Conservation (phyloP, 2,888 invertebrate genomes). For the Drosophila birchii region DNA sequence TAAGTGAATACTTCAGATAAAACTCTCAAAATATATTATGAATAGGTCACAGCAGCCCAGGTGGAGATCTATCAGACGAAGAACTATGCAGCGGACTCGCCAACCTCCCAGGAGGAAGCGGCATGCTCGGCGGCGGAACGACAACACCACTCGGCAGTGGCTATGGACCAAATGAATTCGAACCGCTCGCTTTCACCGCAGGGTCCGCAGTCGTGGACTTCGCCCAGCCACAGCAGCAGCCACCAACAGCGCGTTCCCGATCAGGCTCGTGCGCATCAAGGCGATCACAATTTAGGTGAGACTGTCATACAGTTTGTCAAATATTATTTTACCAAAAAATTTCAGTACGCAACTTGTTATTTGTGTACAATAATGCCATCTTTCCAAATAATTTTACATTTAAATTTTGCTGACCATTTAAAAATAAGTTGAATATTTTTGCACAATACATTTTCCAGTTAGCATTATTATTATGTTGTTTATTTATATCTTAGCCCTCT, state of each 20-base stretch:
- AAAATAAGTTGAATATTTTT: not conserved
- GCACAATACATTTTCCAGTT: not conserved
- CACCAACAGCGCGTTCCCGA: slow-evolving; percentile 82
- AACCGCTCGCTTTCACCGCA: slow-evolving; percentile 85
- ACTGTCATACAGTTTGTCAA: not conserved
- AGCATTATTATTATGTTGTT: not conserved
- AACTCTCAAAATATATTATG: not conserved
- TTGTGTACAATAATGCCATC: not conserved
- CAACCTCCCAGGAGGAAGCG: slow-evolving; percentile 82
- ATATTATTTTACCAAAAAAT: not conserved
- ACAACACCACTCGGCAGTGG: slow-evolving; percentile 84
- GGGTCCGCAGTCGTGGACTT: slow-evolving; percentile 84
- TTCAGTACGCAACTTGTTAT: not conserved
- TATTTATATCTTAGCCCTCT: no score
- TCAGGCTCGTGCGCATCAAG: slow-evolving; percentile 85
- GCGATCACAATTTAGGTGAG: slow-evolving; percentile 85
- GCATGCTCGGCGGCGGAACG: slow-evolving; percentile 82
- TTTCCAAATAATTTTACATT: slow-evolving; percentile 28
- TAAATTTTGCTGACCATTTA: not conserved
- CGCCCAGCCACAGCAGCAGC: slow-evolving; percentile 84
- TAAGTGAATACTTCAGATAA: not conserved
- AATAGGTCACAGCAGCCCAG: slow-evolving; percentile 85
- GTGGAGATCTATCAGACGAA: slow-evolving; percentile 86
- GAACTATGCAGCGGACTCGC: slow-evolving; percentile 85
- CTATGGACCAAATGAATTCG: slow-evolving; percentile 85